Conservation (phyloP, 35 echinoderm and acorn worm genomes). For the Heliocidaris tuberculata region DNA sequence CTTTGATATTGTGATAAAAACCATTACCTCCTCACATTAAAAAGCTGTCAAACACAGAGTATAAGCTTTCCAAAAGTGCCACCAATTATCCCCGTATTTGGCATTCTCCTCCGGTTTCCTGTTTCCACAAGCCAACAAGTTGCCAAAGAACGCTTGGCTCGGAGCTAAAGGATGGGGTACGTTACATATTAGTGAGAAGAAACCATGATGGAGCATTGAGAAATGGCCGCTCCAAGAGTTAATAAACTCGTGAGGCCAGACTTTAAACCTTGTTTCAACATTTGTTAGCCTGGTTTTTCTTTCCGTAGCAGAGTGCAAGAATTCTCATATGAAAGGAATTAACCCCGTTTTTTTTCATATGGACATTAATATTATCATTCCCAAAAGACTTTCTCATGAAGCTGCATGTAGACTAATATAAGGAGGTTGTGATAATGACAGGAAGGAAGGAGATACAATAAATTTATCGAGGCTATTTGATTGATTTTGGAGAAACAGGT, state of each 20-base stretch:
- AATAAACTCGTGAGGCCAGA: background rate
- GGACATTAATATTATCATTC: background rate
- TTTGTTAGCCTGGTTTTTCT: conserved; percentile 17
- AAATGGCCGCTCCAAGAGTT: background rate
- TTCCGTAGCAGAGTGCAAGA: background rate
- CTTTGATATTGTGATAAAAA: background rate
- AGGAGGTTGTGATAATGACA: background rate
- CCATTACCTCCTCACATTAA: background rate
- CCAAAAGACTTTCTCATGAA: background rate
- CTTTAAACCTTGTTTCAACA: conserved; percentile 16
- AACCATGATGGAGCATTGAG: background rate
- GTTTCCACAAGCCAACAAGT: background rate
- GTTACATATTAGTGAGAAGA: conserved; percentile 3
- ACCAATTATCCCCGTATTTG: conserved; percentile 19
- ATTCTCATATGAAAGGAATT: background rate
- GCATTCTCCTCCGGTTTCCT: background rate
- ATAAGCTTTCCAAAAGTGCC: conserved; percentile 20
- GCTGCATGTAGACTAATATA: background rate
- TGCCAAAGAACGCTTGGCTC: background rate
- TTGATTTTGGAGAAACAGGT: background rate
- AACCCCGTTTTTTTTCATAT: background rate
- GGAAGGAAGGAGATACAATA: background rate
- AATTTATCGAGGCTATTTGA: background rate
- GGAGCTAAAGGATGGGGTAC: background rate
- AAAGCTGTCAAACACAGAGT: background rate